Conservation (phyloP, 2,797 vertebrate species). For the Furcifer pardalis region DNA sequence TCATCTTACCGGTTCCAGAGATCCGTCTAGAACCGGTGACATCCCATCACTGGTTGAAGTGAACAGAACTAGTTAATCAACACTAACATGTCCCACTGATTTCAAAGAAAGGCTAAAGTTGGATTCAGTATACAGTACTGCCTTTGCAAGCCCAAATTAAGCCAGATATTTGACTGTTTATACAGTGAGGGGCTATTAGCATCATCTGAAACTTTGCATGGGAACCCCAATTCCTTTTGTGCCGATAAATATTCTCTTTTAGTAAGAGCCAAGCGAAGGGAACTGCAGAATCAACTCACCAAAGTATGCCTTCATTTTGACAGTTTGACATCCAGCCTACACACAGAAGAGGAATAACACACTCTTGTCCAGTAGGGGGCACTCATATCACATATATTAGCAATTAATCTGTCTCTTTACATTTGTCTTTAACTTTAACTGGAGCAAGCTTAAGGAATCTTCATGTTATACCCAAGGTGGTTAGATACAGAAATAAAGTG, state of each 20-base stretch:
- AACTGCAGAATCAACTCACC: no score
- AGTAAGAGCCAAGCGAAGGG: no score
- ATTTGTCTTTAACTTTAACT: not conserved
- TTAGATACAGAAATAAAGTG: not conserved
- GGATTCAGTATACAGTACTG: no score
- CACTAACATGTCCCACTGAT: not conserved
- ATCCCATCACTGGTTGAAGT: no score
- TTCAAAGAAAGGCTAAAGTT: no score
- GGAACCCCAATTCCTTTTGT: not conserved
- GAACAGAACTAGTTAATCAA: no score
- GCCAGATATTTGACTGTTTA: not conserved
- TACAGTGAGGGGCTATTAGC: not conserved
- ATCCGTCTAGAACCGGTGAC: no score
- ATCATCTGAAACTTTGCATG: not conserved
- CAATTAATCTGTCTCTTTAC: no score
- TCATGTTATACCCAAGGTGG: not conserved
- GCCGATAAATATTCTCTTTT: not conserved
- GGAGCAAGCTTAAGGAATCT: not conserved
- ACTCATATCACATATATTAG: not conserved
- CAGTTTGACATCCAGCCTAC: no score
- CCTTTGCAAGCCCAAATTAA: not conserved
- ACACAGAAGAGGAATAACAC: not conserved
- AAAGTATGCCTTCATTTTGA: no score
- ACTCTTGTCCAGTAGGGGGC: conserved; percentile 54
- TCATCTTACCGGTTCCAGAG: no score